These are phyloP conservation scores for Enteromius treurensis DNA, from an alignment of 2,797 vertebrate species.

Conservation along the genomic window DNA sequence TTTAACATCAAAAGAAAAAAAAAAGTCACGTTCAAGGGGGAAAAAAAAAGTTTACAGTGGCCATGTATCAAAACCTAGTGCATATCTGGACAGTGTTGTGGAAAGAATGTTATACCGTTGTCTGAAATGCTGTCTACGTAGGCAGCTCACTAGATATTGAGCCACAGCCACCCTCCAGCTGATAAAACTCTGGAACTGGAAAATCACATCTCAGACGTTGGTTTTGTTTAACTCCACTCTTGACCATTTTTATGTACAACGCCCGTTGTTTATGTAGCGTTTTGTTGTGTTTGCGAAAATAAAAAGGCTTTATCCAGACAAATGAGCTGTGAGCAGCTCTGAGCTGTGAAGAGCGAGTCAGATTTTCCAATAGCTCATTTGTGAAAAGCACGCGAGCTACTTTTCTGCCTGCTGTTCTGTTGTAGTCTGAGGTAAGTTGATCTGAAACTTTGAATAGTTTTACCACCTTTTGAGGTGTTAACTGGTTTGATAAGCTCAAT, in stretches of 20 bases:
- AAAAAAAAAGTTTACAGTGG: background rate
- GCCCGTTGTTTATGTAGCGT: background rate
- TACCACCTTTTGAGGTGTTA: background rate
- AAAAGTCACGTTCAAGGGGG: background rate
- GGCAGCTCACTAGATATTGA: background rate
- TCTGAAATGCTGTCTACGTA: background rate
- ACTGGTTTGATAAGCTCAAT: background rate
- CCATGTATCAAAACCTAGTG: background rate
- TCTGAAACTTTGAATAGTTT: background rate
- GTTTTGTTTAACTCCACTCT: background rate
- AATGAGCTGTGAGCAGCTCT: constrained; percentile 33
- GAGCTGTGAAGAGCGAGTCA: constrained; percentile 55
- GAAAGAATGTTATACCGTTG: background rate
- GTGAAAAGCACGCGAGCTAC: constrained; percentile 17
- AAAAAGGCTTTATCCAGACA: background rate
- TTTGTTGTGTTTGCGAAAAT: background rate
- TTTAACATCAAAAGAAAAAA: background rate
- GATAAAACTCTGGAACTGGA: background rate
- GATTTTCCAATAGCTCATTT: constrained; percentile 63
- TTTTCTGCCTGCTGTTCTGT: background rate
- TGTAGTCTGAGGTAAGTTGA: constrained; percentile 15
- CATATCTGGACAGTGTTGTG: too few species aligned
- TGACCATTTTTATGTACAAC: background rate
- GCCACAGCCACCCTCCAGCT: background rate
- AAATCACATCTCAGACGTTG: background rate